These are phyloP conservation scores for Apocrypta bakeri DNA, from an alignment of 1,140 invertebrate genomes.

Conservation along the genomic window DNA sequence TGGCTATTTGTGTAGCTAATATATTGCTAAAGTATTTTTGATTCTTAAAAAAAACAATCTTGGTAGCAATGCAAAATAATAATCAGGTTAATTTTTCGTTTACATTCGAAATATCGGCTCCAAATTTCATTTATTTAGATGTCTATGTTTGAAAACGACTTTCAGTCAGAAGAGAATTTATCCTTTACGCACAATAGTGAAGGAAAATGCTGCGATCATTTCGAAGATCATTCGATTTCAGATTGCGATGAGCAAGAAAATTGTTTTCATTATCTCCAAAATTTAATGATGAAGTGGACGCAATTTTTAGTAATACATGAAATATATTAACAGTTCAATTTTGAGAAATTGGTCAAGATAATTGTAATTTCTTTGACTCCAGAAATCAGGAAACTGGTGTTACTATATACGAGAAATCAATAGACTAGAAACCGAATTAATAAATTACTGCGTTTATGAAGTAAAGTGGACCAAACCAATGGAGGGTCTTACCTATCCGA, in stretches of 20 bases:
- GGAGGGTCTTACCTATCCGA: constrained; percentile 58
- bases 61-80: neutral
- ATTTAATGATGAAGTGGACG: constrained; percentile 59
- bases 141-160: neutral
- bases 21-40: neutral
- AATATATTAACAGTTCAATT: neutral
- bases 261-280: constrained; percentile 48
- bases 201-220: neutral
- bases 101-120: too few species aligned
- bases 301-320: constrained; percentile 48
- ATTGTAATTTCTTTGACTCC: neutral
- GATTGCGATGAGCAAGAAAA: constrained; percentile 8
- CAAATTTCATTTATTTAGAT: neutral
- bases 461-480: constrained; percentile 64
- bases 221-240: constrained; percentile 10
- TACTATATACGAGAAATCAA: constrained; percentile 55
- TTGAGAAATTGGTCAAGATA: neutral
- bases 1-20: too few species aligned
- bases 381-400: constrained; percentile 60
- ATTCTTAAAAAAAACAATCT: neutral
- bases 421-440: constrained; percentile 16
- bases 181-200: too few species aligned
- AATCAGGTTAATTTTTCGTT: neutral
- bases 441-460: constrained; percentile 56
- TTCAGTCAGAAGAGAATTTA: neutral